Evolutionary conservation across 2,113 vertebrate species (phyloP).

Genomic region (Monarcha castaneiventris): DNA sequence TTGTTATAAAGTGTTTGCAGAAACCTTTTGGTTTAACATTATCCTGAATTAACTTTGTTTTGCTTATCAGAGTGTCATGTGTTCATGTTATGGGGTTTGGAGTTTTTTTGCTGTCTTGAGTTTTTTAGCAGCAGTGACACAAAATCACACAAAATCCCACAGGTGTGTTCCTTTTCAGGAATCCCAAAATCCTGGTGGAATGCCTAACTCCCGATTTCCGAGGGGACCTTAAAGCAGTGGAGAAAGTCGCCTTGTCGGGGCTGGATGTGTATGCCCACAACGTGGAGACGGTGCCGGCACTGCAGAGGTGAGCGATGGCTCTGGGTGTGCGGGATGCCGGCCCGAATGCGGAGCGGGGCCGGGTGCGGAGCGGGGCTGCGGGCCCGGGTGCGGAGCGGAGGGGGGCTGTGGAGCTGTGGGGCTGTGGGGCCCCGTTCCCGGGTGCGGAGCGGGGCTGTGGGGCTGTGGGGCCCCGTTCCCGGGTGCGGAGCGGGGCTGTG

Average conservation of each 20-base stretch:
- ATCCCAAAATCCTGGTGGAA: conserved; percentile 86
- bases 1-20: not conserved
- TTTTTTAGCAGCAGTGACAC: not conserved
- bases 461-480: no score
- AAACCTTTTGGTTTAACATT: not conserved
- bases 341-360: not conserved
- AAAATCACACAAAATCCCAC: not conserved
- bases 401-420: no score
- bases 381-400: not conserved
- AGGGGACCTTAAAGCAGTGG: conserved; percentile 86
- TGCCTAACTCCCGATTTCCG: conserved; percentile 97
- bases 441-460: no score
- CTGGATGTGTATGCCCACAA: conserved; percentile 97
- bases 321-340: no score
- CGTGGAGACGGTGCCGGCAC: conserved; percentile 90
- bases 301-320: conserved; percentile 81
- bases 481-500: no score
- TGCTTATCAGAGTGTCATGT: not conserved
- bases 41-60: not conserved
- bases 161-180: conserved; percentile 66
- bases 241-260: conserved; percentile 85
- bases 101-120: accelerated
- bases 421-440: no score
- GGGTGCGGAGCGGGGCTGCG: no score
- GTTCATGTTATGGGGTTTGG: not conserved